A percentile compares a stretch with the other conserved stretches of the same genome.
Conservation (phyloP, 2,888 invertebrate genomes). For the Lasioglossum malachurum region DNA sequence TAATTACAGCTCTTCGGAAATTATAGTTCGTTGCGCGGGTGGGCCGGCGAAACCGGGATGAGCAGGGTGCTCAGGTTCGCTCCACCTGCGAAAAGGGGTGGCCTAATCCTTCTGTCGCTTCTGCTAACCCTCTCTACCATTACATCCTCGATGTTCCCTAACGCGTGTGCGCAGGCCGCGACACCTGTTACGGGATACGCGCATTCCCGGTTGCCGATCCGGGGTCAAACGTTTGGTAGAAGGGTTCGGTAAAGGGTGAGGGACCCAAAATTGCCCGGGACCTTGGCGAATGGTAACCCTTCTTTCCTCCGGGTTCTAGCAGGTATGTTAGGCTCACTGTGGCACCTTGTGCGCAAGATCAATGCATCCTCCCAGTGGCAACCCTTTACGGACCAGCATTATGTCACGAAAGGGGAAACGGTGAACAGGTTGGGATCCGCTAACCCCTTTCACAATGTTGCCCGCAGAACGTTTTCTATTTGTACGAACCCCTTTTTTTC, state of each 20-base stretch:
- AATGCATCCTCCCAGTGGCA: slow-evolving; percentile 68
- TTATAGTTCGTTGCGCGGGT: slow-evolving; percentile 38
- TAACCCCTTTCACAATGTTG: slow-evolving; percentile 57
- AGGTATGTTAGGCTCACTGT: slow-evolving; percentile 45
- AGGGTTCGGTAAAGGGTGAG: slow-evolving; percentile 45
- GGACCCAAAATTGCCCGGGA: slow-evolving; percentile 56
- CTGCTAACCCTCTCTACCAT: slow-evolving; percentile 69
- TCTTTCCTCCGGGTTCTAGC: slow-evolving; percentile 24
- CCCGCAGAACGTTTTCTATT: slow-evolving; percentile 51
- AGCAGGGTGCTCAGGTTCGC: slow-evolving; percentile 45
- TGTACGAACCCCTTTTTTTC: slow-evolving; percentile 34
- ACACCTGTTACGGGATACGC: slow-evolving; percentile 71
- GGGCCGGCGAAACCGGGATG: slow-evolving; percentile 42
- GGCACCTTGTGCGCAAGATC: slow-evolving; percentile 62
- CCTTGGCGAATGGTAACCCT: slow-evolving; percentile 66
- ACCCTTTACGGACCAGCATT: slow-evolving; percentile 77
- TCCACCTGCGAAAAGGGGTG: slow-evolving; percentile 78
- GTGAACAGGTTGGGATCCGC: slow-evolving; percentile 66
- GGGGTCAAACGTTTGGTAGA: slow-evolving; percentile 63
- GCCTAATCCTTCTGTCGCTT: slow-evolving; percentile 68
- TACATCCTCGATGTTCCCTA: slow-evolving; percentile 13
- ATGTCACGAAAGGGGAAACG: slow-evolving; percentile 72
- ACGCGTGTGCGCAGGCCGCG: slow-evolving; percentile 25
- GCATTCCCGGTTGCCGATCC: slow-evolving; percentile 51
- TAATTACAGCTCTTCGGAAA: background rate